Evolutionary conservation across 2,888 invertebrate genomes (phyloP), one percentile per base, ranked within the genome.

Genomic region (Hypomecis atomaria): DNA sequence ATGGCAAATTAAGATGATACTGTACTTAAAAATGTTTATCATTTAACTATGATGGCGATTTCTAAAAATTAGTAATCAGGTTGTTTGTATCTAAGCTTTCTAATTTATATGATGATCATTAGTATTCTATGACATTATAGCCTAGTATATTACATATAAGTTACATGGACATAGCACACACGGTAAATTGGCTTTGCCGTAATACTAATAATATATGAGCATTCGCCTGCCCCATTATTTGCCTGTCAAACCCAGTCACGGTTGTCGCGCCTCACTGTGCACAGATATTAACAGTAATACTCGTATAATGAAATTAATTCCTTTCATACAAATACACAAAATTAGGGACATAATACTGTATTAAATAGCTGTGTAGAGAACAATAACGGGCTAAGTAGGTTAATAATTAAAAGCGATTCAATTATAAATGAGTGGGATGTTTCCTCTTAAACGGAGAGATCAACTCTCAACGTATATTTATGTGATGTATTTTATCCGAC

Each of bases 201-300:
- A 65, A 38, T 34, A 38, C 23, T 23, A 37, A 38, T 13, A 38
- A 47, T 38, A 47, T 33, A 47, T 57, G 52, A 60, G 59, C 57
- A 57, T 52, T 59, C 55, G 5, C 37, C 33, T 13, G 49, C 56
- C 48, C 68, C 58, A 80, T 83, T 83, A 83, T 79, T 78, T 75
- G 64, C 65, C 78, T 79, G 84, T 82, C 84, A 79, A 63, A 38
- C 38, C 36, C 84, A 84, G 73, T 62, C 36, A 59, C 49, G 56
- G 49, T 44, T 73, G 67, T 59, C 62, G 58, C 72, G 75, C 66
- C 48, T 70, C 72, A 62, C 57, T 76, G 78, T 75, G 72, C 75
- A 67, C 72, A 64, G 64, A 71, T 66, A 65, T 71, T 62, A 66
- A 59, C 63, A 45, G 50, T 57, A 69, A 70, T 62, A n/a, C n/a